Conservation (phyloP, 1,140 invertebrate species). For the Trissolcus basalis region DNA sequence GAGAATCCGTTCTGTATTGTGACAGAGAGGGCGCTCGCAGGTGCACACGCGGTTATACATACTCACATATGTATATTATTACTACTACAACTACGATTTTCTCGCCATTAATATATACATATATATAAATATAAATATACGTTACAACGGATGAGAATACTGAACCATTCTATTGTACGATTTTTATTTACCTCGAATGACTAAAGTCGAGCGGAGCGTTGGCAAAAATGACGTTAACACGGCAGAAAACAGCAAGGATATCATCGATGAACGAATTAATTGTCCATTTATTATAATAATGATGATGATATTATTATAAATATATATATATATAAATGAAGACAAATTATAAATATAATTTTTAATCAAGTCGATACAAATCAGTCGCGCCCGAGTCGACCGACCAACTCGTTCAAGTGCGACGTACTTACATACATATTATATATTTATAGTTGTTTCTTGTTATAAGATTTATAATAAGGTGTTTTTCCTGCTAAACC, state of each 20-base stretch:
- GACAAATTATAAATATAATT: slow-evolving; percentile 57
- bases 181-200: slow-evolving; percentile 50
- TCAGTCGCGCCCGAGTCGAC: slow-evolving; percentile 35
- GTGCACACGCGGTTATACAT: slow-evolving; percentile 35
- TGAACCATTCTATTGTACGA: slow-evolving; percentile 34
- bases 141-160: slow-evolving; percentile 43
- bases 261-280: slow-evolving; percentile 58
- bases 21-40: not conserved
- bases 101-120: slow-evolving; percentile 54
- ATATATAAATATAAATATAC: slow-evolving; percentile 52
- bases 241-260: slow-evolving; percentile 35
- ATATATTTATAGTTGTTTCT: slow-evolving; percentile 63
- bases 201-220: slow-evolving; percentile 14
- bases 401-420: slow-evolving; percentile 39
- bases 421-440: slow-evolving; percentile 51
- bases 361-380: slow-evolving; percentile 52
- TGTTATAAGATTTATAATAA: slow-evolving; percentile 63
- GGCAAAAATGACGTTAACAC: slow-evolving; percentile 5
- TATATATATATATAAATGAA: slow-evolving; percentile 21
- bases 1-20: not conserved
- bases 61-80: slow-evolving; percentile 54
- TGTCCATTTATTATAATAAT: slow-evolving; percentile 55
- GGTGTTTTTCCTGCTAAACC: slow-evolving; percentile 57
- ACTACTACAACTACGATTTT: slow-evolving; percentile 52
- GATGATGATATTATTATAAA: slow-evolving; percentile 46